phyloP scores from a whole-genome alignment of 2,113 vertebrate genomes.

The Grammatotria lemairii region DNA sequence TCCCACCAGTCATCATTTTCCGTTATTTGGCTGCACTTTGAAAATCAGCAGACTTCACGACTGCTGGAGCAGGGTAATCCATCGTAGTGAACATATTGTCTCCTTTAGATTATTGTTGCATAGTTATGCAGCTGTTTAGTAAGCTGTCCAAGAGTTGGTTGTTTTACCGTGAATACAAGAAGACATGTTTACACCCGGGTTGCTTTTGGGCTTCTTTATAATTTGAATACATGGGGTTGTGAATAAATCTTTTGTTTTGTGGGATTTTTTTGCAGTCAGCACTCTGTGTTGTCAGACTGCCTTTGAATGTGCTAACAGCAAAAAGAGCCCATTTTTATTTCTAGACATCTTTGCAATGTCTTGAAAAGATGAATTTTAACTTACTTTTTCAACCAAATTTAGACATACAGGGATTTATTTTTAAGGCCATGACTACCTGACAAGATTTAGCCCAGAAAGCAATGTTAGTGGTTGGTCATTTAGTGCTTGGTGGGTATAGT shows the following conservation, averaged over 20 bases:
- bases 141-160: not conserved
- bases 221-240: rapidly evolving
- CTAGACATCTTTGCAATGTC: not conserved
- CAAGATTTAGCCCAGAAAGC: not conserved
- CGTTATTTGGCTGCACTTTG: not conserved
- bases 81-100: not conserved
- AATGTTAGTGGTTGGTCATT: not conserved
- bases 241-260: not conserved
- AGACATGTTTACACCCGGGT: not conserved
- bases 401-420: not conserved
- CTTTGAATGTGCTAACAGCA: not conserved
- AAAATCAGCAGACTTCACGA: not conserved
- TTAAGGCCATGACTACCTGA: not conserved
- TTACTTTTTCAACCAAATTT: not conserved
- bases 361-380: not conserved
- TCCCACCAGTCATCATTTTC: not conserved
- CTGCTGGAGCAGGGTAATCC: not conserved
- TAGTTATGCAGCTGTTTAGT: not conserved
- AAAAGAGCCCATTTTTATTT: not conserved
- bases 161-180: not conserved
- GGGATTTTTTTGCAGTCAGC: not conserved
- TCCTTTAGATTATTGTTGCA: not conserved
- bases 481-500: not conserved
- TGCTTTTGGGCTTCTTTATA: not conserved
- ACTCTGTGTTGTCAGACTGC: not conserved